Conservation (phyloP, 1,140 invertebrate species). For the Bombus waltoni region DNA sequence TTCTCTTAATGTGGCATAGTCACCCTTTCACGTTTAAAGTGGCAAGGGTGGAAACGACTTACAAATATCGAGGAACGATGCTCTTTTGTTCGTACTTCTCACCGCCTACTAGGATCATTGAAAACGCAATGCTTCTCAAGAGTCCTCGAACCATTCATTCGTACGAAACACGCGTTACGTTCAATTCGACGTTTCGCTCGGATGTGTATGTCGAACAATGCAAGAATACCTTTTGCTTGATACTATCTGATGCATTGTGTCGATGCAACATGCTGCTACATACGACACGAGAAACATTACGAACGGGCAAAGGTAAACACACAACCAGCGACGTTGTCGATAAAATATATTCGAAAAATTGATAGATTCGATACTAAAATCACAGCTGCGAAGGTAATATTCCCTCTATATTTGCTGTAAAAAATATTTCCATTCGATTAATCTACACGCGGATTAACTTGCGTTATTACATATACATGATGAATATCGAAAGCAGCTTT, state of each 20-base stretch:
- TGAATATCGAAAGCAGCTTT: background rate
- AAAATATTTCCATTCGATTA: background rate
- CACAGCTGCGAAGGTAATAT: background rate
- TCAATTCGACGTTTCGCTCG: slow-evolving; percentile 12
- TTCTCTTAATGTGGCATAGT: slow-evolving; percentile 61
- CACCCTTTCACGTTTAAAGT: slow-evolving; percentile 54
- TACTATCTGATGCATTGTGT: background rate
- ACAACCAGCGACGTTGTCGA: background rate
- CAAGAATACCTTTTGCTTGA: background rate
- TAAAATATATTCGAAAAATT: background rate
- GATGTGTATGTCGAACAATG: background rate
- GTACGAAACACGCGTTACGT: slow-evolving; percentile 27
- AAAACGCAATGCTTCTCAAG: slow-evolving; percentile 47
- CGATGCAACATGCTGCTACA: background rate
- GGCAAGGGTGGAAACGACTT: slow-evolving; percentile 56
- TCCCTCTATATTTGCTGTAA: background rate
- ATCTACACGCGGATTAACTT: background rate
- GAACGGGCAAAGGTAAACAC: background rate
- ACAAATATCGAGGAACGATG: slow-evolving; percentile 63
- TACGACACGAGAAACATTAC: background rate
- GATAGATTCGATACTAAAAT: background rate
- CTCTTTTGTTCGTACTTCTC: slow-evolving; percentile 57
- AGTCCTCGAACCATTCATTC: slow-evolving; percentile 41
- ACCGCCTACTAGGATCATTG: slow-evolving; percentile 37
- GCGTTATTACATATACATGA: background rate